Evolutionary conservation across 2,113 vertebrate species (phyloP).

Genomic region (Myanophis thanlyinensis): DNA sequence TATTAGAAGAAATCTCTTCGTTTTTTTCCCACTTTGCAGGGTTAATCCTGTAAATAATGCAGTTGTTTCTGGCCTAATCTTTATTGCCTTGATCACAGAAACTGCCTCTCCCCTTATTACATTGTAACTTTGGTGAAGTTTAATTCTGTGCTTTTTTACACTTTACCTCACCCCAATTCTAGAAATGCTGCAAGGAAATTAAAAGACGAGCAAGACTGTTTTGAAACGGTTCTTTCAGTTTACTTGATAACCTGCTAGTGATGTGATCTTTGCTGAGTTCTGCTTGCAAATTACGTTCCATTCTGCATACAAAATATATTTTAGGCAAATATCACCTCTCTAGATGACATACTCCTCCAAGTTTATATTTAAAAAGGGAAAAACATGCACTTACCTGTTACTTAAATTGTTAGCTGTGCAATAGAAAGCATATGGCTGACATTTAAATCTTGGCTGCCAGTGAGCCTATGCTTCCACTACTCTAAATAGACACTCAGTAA

Average conservation of each 20-base stretch:
- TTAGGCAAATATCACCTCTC: slow-evolving; percentile 1
- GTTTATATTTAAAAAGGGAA: slow-evolving; percentile 5
- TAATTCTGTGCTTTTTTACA: no score
- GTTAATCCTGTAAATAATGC: no score
- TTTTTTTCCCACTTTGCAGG: no score
- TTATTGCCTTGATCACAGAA: no score
- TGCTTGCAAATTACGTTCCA: neutral
- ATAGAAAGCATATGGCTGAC: neutral
- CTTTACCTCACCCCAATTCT: neutral
- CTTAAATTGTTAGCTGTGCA: neutral
- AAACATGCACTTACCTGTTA: neutral
- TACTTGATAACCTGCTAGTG: neutral
- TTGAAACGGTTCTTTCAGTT: neutral
- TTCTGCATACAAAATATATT: neutral
- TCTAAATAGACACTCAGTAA: neutral
- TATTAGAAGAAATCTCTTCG: no score
- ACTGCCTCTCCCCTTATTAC: no score
- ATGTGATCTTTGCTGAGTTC: neutral
- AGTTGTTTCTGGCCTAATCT: no score
- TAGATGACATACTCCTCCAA: neutral
- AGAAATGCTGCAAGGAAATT: neutral
- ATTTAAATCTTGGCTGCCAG: neutral
- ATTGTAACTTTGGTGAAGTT: no score
- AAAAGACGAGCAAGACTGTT: neutral
- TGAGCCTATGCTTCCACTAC: neutral